phyloP scores from a whole-genome alignment of 2,888 invertebrate species.

The Drosophila pseudotakahashii region DNA sequence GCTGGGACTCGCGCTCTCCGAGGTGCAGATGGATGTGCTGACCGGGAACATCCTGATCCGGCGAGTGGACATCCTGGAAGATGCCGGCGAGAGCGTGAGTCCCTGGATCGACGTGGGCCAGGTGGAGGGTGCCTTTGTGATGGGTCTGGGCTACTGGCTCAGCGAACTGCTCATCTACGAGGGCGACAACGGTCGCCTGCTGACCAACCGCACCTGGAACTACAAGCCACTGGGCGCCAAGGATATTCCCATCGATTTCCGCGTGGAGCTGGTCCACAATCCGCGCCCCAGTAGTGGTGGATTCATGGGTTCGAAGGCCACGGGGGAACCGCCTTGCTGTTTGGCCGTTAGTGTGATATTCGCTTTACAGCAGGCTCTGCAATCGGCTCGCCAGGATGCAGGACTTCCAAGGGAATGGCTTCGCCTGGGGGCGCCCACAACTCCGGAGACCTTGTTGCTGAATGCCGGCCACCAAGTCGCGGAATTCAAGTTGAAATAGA shows the following conservation, averaged over 20 bases:
- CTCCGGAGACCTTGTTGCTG: conserved; percentile 79
- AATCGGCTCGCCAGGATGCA: conserved; percentile 88
- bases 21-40: conserved; percentile 91
- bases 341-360: conserved; percentile 86
- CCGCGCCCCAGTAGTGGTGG: conserved; percentile 85
- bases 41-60: conserved; percentile 89
- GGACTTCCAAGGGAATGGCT: conserved; percentile 84
- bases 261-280: conserved; percentile 88
- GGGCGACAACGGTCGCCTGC: conserved; percentile 87
- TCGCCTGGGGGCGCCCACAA: conserved; percentile 81
- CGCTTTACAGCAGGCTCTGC: conserved; percentile 89
- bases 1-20: conserved; percentile 87
- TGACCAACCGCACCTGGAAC: conserved; percentile 92
- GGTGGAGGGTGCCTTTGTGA: conserved; percentile 92
- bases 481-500: conserved; percentile 54
- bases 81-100: conserved; percentile 89
- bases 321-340: conserved; percentile 87
- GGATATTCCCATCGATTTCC: conserved; percentile 91
- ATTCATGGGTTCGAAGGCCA: conserved; percentile 90
- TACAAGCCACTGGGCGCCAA: conserved; percentile 91
- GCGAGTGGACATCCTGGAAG: conserved; percentile 90
- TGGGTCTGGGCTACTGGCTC: conserved; percentile 92
- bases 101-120: conserved; percentile 91
- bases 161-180: conserved; percentile 89
- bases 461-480: conserved; percentile 72